Conservation (phyloP, 2,888 invertebrate species). For the Agrochola circellaris region DNA sequence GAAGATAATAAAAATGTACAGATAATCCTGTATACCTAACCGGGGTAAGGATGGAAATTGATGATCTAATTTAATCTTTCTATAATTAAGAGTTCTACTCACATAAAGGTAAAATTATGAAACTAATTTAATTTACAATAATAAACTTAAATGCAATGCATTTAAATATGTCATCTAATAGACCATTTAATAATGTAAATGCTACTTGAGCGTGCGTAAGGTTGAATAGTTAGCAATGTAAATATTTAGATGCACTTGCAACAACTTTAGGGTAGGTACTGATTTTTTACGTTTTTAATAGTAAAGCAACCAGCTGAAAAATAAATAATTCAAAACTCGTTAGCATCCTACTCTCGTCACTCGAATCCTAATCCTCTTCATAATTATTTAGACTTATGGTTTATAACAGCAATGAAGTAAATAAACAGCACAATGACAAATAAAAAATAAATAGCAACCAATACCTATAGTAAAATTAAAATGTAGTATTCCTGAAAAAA, state of each 20-base stretch:
- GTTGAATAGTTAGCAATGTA: slow-evolving; percentile 11
- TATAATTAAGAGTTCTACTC: slow-evolving; percentile 9
- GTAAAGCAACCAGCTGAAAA: not conserved
- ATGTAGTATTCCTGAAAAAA: too few relatives aligned
- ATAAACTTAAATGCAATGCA: not conserved
- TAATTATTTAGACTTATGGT: not conserved
- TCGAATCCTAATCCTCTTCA: not conserved
- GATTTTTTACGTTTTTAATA: not conserved
- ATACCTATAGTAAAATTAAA: not conserved
- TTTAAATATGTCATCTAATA: not conserved
- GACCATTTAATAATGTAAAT: not conserved
- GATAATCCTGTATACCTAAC: slow-evolving; percentile 8
- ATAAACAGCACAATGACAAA: not conserved
- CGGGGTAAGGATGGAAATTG: not conserved
- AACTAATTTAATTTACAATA: not conserved
- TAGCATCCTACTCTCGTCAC: not conserved
- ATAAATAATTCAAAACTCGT: not conserved
- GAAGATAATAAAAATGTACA: slow-evolving; percentile 39
- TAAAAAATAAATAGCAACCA: not conserved
- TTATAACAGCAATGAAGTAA: not conserved
- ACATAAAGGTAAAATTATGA: not conserved
- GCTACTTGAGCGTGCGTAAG: not conserved
- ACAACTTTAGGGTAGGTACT: slow-evolving; percentile 4
- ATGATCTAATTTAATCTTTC: slow-evolving; percentile 8
- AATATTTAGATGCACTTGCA: slow-evolving; percentile 8